phyloP scores from a whole-genome alignment of 64 coral and sea anemone genomes.

The Stylophora pistillata region DNA sequence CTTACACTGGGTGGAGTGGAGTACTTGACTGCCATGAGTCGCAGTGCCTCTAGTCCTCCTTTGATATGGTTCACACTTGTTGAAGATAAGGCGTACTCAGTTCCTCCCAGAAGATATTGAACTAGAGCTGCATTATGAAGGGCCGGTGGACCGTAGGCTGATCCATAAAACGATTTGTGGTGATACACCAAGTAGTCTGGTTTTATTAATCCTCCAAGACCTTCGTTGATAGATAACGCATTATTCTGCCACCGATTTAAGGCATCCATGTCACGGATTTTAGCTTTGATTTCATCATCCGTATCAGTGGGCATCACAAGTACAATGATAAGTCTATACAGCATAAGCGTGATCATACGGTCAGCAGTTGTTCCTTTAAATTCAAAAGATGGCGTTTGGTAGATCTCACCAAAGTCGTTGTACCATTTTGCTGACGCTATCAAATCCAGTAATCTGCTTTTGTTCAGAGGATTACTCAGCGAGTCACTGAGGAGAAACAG shows the following conservation, averaged over 20 bases:
- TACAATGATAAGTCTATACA: conserved; percentile 53
- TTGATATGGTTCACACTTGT: conserved; percentile 46
- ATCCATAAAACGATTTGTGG: conserved; percentile 71
- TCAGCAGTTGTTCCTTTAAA: conserved; percentile 78
- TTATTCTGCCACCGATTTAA: conserved; percentile 65
- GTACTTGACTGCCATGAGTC: conserved; percentile 58
- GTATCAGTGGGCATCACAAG: conserved; percentile 49
- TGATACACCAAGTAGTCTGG: conserved; percentile 73
- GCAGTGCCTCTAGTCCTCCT: conserved; percentile 50
- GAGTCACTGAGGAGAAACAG: conserved; percentile 63
- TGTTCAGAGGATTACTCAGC: no score
- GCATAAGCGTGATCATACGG: conserved; percentile 54
- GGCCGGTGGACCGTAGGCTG: conserved; percentile 64
- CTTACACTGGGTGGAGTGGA: conserved; percentile 62
- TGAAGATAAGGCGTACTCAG: conserved; percentile 27
- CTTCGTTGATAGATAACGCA: conserved; percentile 60
- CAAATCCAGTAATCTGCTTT: conserved; percentile 11
- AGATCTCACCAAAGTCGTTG: conserved; percentile 79
- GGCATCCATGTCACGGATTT: conserved; percentile 60
- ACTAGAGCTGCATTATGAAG: conserved; percentile 61
- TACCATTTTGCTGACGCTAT: conserved; percentile 78
- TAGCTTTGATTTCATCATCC: conserved; percentile 27
- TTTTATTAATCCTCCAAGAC: conserved; percentile 71
- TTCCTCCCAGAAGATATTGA: conserved; percentile 65
- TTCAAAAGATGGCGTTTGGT: conserved; percentile 53